phyloP scores from a whole-genome alignment of 2,113 vertebrate genomes.

The Eudyptes chrysolophus region DNA sequence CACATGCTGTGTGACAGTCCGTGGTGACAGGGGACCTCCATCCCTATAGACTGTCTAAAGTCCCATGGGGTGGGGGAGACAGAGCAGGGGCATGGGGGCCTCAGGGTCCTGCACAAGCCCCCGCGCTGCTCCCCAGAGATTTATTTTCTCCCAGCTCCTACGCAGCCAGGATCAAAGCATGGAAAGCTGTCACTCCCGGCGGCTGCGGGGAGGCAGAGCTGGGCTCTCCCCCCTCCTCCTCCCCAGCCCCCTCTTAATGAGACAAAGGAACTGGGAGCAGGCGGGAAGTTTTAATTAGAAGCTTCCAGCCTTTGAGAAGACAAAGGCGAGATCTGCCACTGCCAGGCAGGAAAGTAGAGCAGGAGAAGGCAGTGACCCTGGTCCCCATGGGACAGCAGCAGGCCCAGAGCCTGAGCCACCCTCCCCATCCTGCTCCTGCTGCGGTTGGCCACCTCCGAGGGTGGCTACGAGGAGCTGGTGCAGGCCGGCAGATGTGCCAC shows the following conservation, averaged over 20 bases:
- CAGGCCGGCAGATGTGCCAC: not conserved
- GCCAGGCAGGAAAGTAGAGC: not conserved
- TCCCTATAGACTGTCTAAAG: rapidly evolving
- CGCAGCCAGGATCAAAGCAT: not conserved
- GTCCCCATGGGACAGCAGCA: not conserved
- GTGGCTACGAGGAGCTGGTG: rapidly evolving
- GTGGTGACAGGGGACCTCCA: not conserved
- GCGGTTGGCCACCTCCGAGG: rapidly evolving
- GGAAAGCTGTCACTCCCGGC: not conserved
- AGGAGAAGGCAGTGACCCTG: not conserved
- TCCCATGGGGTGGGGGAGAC: not conserved
- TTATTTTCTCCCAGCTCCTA: not conserved
- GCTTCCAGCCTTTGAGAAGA: not conserved
- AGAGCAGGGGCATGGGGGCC: not conserved
- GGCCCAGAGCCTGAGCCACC: rapidly evolving
- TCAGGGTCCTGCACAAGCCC: not conserved
- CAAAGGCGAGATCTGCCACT: not conserved
- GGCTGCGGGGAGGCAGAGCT: not conserved
- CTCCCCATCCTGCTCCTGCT: not conserved
- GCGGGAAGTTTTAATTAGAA: slow-evolving; percentile 32
- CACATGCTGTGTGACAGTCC: not conserved
- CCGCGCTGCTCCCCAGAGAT: not conserved
- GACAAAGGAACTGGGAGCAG: not conserved
- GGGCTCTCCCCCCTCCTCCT: not conserved
- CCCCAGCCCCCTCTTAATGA: not conserved